A percentile compares a stretch with the other conserved stretches of the same genome.
Conservation (phyloP, 37 sponge, comb jelly and placozoan species). For the Cliona cf. orientalis region DNA sequence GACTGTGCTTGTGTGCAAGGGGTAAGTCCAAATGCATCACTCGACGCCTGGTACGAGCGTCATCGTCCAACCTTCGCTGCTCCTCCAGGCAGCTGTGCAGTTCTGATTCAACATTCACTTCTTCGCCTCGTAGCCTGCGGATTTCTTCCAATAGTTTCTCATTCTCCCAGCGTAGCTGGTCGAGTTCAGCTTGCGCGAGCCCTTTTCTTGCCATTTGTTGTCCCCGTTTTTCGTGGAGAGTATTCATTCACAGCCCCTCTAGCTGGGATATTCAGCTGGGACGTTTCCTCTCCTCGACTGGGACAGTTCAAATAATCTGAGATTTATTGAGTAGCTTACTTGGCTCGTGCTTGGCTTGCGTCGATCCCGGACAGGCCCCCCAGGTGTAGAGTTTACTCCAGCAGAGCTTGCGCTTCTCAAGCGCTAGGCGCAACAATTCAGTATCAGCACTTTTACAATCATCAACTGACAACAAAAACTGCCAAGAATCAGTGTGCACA, state of each 20-base stretch:
- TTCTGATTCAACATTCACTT: slow-evolving; percentile 1
- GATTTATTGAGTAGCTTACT: no score
- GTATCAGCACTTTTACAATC: no score
- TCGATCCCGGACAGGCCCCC: no score
- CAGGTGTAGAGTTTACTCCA: no score
- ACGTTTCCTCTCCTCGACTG: slow-evolving; percentile 7
- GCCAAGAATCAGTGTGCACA: no score
- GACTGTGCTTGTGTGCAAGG: background rate
- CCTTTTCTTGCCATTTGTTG: background rate
- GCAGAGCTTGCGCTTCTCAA: no score
- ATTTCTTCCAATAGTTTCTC: slow-evolving; percentile 3
- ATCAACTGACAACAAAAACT: no score
- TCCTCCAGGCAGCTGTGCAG: background rate
- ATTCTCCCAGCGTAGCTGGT: background rate
- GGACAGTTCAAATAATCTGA: no score
- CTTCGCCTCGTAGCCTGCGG: background rate
- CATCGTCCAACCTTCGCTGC: background rate
- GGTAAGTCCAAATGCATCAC: background rate
- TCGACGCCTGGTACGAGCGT: background rate
- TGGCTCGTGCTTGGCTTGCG: no score
- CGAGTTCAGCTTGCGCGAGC: background rate
- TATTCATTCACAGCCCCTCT: background rate
- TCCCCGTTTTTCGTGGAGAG: background rate
- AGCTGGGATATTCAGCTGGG: background rate
- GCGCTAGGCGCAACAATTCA: no score